Evolutionary conservation across 2,888 invertebrate genomes (phyloP).

Genomic region (Drosophila incognita): DNA sequence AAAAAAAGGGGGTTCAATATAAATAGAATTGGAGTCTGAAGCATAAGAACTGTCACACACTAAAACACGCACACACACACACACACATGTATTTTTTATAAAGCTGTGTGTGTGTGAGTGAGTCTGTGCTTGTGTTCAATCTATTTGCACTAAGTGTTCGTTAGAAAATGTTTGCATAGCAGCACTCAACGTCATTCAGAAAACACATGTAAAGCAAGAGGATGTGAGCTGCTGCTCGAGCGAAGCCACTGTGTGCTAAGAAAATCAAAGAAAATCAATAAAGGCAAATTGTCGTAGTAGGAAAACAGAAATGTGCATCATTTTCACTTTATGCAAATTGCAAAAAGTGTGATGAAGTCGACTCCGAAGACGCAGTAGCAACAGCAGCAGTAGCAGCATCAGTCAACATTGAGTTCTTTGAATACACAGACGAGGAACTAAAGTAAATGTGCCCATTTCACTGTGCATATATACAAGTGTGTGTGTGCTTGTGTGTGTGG

Average conservation of each 20-base stretch:
- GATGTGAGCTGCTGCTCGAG: slow-evolving; percentile 50
- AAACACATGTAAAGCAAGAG: slow-evolving; percentile 70
- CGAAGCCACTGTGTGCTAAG: slow-evolving; percentile 40
- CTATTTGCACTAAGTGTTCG: slow-evolving; percentile 78
- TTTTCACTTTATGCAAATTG: slow-evolving; percentile 80
- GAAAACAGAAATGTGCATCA: slow-evolving; percentile 79
- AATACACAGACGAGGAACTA: slow-evolving; percentile 13
- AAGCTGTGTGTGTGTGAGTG: slow-evolving; percentile 10
- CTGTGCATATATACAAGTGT: background rate
- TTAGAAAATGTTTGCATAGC: slow-evolving; percentile 80
- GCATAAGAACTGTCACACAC: slow-evolving; percentile 22
- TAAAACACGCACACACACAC: slow-evolving; percentile 2
- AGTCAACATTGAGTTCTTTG: slow-evolving; percentile 34
- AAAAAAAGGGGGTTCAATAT: slow-evolving; percentile 32
- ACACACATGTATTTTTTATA: background rate
- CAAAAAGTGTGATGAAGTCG: slow-evolving; percentile 74
- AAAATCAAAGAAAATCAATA: slow-evolving; percentile 80
- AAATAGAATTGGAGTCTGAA: slow-evolving; percentile 7
- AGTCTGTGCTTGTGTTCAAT: slow-evolving; percentile 55
- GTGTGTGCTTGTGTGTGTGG: slow-evolving; percentile 8
- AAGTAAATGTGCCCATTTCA: slow-evolving; percentile 26
- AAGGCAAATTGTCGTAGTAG: slow-evolving; percentile 71
- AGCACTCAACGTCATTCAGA: slow-evolving; percentile 76
- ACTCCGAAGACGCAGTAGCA: slow-evolving; percentile 17
- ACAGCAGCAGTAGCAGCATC: slow-evolving; percentile 10